A percentile compares a stretch with the other conserved stretches of the same genome.
phyloP scores from a whole-genome alignment of 2,113 vertebrate genomes.

The Proteles cristata region DNA sequence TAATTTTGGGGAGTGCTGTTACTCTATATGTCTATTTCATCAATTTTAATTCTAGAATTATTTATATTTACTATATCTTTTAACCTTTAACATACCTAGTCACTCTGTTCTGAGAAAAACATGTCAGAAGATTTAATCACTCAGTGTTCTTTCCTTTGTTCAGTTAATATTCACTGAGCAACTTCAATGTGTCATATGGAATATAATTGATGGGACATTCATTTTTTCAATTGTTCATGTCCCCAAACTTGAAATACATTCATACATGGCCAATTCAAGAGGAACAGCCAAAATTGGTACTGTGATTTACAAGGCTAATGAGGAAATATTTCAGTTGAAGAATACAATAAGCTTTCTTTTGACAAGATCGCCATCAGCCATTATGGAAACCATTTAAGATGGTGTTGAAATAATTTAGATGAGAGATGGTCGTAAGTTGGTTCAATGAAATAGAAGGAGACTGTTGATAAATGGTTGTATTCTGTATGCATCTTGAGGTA shows the following conservation, averaged over 20 bases:
- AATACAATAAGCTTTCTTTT: not conserved
- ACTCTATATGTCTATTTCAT: not conserved
- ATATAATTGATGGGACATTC: not conserved
- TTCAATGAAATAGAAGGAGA: not conserved
- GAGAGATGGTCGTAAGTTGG: not conserved
- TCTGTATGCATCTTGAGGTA: not conserved
- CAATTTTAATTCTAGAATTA: not conserved
- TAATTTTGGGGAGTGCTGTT: not conserved
- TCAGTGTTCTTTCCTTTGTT: not conserved
- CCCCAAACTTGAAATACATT: not conserved
- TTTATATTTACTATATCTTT: not conserved
- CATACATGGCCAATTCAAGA: not conserved
- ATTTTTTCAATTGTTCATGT: not conserved
- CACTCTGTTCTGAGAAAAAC: not conserved
- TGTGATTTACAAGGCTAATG: not conserved
- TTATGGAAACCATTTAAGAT: not conserved
- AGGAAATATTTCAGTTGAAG: not conserved
- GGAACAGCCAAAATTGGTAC: not conserved
- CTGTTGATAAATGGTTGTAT: not conserved
- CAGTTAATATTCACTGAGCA: not conserved
- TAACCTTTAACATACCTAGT: not conserved
- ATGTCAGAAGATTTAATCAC: not conserved
- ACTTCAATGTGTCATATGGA: not conserved
- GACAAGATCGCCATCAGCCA: not conserved
- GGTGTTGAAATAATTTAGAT: not conserved